Conservation (phyloP, 1,140 invertebrate species). For the Oryctes rhinoceros region DNA sequence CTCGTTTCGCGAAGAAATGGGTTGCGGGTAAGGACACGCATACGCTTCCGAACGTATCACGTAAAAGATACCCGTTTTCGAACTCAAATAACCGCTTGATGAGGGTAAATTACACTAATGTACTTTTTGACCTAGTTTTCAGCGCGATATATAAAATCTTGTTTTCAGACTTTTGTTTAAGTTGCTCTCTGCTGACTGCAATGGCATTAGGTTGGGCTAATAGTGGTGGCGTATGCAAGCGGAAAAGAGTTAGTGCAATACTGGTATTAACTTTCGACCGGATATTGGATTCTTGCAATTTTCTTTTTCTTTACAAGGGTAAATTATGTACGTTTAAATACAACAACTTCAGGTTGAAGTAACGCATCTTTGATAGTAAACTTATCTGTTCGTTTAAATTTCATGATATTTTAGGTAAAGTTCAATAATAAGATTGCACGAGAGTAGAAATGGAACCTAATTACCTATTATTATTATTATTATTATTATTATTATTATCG, state of each 20-base stretch:
- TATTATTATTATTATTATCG: too few relatives aligned
- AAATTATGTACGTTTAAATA: too few relatives aligned
- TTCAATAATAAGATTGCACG: too few relatives aligned
- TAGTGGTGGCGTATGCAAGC: not conserved
- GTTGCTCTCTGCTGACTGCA: not conserved
- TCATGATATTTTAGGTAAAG: too few relatives aligned
- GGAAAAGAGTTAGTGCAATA: not conserved
- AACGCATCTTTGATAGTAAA: too few relatives aligned
- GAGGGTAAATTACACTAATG: conserved; percentile 38
- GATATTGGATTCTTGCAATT: too few relatives aligned
- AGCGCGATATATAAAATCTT: conserved; percentile 30
- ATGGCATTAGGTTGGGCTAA: not conserved
- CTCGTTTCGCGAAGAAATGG: not conserved
- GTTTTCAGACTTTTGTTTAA: conserved; percentile 27
- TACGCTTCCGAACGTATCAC: not conserved
- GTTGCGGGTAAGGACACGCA: not conserved
- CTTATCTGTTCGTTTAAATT: too few relatives aligned
- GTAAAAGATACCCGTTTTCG: conserved; percentile 29
- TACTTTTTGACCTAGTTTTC: conserved; percentile 39
- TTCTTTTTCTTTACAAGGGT: too few relatives aligned
- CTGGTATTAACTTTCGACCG: not conserved
- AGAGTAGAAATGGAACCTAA: too few relatives aligned
- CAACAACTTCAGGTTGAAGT: too few relatives aligned
- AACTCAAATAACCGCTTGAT: conserved; percentile 39
- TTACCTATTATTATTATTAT: too few relatives aligned